These are phyloP conservation scores for Bellardia bayeri DNA, from an alignment of 2,888 invertebrate species.

Conservation along the genomic window DNA sequence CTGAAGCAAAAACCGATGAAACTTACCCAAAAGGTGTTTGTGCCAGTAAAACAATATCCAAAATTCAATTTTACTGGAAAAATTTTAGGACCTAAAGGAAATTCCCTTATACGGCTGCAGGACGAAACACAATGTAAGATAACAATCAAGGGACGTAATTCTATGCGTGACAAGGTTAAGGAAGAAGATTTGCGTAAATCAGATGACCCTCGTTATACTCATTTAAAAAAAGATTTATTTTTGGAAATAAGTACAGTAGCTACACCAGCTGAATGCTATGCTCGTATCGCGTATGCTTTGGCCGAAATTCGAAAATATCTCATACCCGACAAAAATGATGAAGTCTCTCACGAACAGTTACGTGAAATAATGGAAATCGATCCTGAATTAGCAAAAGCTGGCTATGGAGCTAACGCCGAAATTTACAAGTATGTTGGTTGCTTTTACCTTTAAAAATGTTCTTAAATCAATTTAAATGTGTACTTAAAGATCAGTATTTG, in stretches of 20 bases:
- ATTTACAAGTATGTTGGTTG: slow-evolving; percentile 58
- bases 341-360: slow-evolving; percentile 92
- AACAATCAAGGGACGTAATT: slow-evolving; percentile 95
- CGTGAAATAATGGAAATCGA: slow-evolving; percentile 86
- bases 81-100: slow-evolving; percentile 96
- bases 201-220: slow-evolving; percentile 94
- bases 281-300: slow-evolving; percentile 92
- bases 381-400: slow-evolving; percentile 72
- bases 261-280: slow-evolving; percentile 93
- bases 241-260: slow-evolving; percentile 94
- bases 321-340: slow-evolving; percentile 87
- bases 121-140: slow-evolving; percentile 98
- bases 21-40: slow-evolving; percentile 82
- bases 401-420: slow-evolving; percentile 58
- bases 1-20: slow-evolving; percentile 86
- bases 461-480: neutral
- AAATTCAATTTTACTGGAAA: slow-evolving; percentile 97
- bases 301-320: slow-evolving; percentile 89
- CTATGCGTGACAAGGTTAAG: slow-evolving; percentile 94
- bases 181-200: slow-evolving; percentile 92
- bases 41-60: slow-evolving; percentile 84
- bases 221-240: slow-evolving; percentile 94
- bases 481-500: slow-evolving; percentile 78
- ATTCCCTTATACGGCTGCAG: slow-evolving; percentile 95
- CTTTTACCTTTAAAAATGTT: neutral